Conservation (phyloP, 2,113 vertebrate species). For the Cricetomys ansorgei region DNA sequence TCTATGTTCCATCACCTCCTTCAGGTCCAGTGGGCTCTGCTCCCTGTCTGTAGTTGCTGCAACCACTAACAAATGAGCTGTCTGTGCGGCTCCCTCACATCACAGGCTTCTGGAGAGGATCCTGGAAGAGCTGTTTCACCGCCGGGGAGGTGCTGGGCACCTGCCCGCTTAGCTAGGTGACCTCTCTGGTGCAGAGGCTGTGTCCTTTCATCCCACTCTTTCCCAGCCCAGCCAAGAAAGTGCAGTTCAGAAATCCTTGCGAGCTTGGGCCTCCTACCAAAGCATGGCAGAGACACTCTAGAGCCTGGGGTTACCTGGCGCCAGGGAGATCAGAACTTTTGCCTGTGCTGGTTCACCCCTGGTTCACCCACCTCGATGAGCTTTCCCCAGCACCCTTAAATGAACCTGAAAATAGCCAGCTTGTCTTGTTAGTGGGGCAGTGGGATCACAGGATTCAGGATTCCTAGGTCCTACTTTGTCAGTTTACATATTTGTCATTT, state of each 20-base stretch:
- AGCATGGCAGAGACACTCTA: too few species aligned
- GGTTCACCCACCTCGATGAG: neutral
- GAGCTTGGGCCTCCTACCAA: neutral
- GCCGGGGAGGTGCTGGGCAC: rapidly evolving
- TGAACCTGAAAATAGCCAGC: neutral
- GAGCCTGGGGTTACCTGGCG: neutral
- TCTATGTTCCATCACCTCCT: neutral
- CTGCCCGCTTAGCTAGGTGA: neutral
- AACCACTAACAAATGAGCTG: neutral
- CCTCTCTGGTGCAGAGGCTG: neutral
- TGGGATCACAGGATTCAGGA: neutral
- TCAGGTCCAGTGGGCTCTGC: neutral
- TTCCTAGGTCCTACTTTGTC: neutral
- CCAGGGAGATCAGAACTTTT: neutral
- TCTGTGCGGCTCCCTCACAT: neutral
- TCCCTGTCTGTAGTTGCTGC: neutral
- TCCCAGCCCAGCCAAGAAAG: neutral
- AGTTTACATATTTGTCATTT: neutral
- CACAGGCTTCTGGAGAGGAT: neutral
- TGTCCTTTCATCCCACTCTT: neutral
- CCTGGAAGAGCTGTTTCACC: neutral
- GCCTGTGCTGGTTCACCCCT: neutral
- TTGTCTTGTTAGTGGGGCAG: neutral
- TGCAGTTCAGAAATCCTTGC: neutral
- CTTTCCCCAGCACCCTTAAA: neutral